phyloP scores from a whole-genome alignment of 2,888 invertebrate genomes.

The Trissolcus brochymenae region DNA sequence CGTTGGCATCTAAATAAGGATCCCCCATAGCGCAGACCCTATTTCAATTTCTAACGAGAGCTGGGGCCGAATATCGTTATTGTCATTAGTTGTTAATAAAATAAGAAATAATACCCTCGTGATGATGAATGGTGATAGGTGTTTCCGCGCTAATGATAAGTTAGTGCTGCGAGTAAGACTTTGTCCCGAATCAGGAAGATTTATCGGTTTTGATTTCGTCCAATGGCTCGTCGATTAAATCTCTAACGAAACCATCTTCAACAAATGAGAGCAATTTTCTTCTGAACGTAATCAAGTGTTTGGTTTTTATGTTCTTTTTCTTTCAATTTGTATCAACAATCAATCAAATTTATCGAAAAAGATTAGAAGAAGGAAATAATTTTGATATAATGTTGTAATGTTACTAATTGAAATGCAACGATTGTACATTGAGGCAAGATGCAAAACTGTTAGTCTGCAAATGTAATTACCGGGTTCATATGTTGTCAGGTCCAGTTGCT shows the following conservation, averaged over 20 bases:
- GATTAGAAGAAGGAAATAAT: too few species aligned
- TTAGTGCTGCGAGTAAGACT: conserved; percentile 15
- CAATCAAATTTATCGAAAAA: too few species aligned
- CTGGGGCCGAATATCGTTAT: conserved; percentile 5
- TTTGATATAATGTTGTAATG: too few species aligned
- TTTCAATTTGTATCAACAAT: too few species aligned
- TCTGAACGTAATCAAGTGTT: too few species aligned
- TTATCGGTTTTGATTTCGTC: conserved; percentile 9
- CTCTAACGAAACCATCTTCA: too few species aligned
- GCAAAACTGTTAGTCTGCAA: conserved; percentile 24
- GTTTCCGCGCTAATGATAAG: conserved; percentile 28
- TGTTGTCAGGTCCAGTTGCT: conserved; percentile 18
- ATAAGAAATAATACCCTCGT: conserved; percentile 16
- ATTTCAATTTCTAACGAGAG: conserved; percentile 26
- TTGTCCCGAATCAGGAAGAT: conserved; percentile 2
- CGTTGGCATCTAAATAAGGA: conserved; percentile 10
- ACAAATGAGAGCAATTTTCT: too few species aligned
- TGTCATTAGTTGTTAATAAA: conserved; percentile 33
- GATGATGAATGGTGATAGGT: conserved; percentile 25
- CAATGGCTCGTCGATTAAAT: too few species aligned
- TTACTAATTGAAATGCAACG: too few species aligned
- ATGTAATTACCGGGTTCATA: conserved; percentile 29
- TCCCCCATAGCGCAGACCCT: conserved; percentile 7
- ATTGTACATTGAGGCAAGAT: background rate
- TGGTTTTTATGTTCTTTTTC: too few species aligned